A percentile compares a stretch with the other conserved stretches of the same genome.
These are phyloP conservation scores for Erpornis zantholeuca DNA, from an alignment of 2,113 vertebrate species.

Conservation along the genomic window DNA sequence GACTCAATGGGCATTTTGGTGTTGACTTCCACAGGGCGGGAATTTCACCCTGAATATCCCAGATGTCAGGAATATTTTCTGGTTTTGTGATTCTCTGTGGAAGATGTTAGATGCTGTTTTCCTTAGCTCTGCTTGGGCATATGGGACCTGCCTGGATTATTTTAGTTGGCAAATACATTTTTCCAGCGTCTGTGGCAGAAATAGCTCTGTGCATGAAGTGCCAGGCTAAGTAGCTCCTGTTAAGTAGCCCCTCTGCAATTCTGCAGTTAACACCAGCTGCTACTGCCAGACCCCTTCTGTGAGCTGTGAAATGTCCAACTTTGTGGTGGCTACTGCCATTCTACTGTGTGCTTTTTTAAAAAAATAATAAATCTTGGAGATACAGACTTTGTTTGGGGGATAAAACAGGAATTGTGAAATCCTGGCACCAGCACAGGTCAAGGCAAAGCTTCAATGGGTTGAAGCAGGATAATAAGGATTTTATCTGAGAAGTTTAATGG, in stretches of 20 bases:
- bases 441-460: not conserved
- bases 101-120: constrained; percentile 38
- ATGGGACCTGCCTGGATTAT: constrained; percentile 33
- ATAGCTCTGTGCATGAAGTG: constrained; percentile 29
- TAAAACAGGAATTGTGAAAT: not conserved
- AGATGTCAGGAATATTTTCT: constrained; percentile 9
- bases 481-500: not conserved
- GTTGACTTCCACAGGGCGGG: not conserved
- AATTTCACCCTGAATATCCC: not conserved
- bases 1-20: not conserved
- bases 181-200: constrained; percentile 23
- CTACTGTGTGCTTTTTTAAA: not conserved
- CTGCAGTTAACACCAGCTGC: constrained; percentile 48
- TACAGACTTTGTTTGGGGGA: not conserved
- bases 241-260: constrained; percentile 48
- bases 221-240: constrained; percentile 60
- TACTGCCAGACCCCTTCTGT: constrained; percentile 27
- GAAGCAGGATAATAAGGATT: not conserved
- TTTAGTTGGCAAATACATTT: constrained; percentile 42
- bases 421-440: not conserved
- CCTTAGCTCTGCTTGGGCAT: not conserved
- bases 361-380: not conserved
- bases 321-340: not conserved
- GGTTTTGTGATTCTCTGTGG: not conserved
- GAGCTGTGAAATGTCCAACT: not conserved